Conservation (phyloP, 2,113 vertebrate species). For the Amia ocellicauda region DNA sequence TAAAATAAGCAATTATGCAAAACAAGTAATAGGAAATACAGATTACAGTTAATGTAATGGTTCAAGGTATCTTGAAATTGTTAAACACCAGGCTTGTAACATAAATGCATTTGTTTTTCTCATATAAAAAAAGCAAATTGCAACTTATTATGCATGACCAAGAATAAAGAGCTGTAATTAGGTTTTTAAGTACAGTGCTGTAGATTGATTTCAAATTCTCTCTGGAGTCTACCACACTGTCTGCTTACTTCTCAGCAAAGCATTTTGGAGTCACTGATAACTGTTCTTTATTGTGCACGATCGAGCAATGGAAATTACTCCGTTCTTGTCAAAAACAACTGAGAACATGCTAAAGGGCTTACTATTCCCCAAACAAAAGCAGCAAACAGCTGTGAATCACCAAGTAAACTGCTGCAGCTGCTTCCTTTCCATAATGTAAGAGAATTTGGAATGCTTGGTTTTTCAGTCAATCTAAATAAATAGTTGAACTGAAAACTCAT, state of each 20-base stretch:
- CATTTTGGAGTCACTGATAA: no score
- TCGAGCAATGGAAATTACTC: no score
- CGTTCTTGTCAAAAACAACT: background rate
- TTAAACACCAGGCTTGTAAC: slow-evolving; percentile 6
- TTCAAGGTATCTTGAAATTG: slow-evolving; percentile 3
- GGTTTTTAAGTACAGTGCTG: no score
- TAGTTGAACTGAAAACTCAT: no score
- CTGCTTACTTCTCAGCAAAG: no score
- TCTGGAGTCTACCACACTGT: no score
- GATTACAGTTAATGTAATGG: slow-evolving; percentile 22
- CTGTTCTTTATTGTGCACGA: no score
- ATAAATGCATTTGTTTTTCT: slow-evolving; percentile 11
- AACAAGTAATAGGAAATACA: background rate
- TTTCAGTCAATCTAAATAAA: no score
- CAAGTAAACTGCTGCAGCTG: background rate
- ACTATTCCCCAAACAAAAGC: background rate
- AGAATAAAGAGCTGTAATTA: no score
- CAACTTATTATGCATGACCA: background rate
- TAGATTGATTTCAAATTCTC: no score
- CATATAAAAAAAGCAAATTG: background rate
- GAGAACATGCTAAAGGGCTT: background rate
- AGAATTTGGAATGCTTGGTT: no score
- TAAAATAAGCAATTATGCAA: background rate
- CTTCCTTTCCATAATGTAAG: background rate
- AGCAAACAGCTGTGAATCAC: slow-evolving; percentile 1